Evolutionary conservation across 2,888 invertebrate species (phyloP), one percentile per base, ranked within the genome.

Genomic region (Hartigia nigra): DNA sequence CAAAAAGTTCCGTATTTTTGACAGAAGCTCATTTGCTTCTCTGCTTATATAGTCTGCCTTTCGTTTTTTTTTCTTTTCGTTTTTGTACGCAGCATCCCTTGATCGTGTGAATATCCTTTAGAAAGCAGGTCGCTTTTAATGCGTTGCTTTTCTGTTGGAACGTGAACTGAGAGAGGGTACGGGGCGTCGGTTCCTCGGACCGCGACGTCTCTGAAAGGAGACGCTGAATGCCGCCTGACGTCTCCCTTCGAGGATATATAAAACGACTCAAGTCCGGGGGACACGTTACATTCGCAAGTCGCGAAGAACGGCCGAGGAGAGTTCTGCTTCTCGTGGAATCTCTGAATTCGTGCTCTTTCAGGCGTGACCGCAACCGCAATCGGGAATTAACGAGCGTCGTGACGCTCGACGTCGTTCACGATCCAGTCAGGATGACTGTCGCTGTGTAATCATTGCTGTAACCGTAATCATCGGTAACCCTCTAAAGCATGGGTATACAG

Each of bases 61-160:
- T 4, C 31, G 12, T 72, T 31, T 12, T 12, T 32, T n/a, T 70
- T 31, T 31, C 31, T 55, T 12, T 72, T 14, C 3, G 14, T 14
- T 9, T 72, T 14, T 12, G 12, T 31, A 72, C 72, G 72, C 31
- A 72, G 72, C 12, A 12, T 5, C 72, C 5, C 72, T 12, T 34
- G 72, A 31, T 34, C 72, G 72, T 14, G 14, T 72, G 34, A 72
- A 72, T 72, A 72, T 72, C 31, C 72, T 72, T 72, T 31, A 34
- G 34, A 31, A 72, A 72, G 31, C 72, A 34, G 72, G 31, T 3
- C 31, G 72, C 72, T 31, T 72, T 72, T 72, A 31, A 31, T 31
- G 72, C 72, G 3, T 12, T 72, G 55, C 55, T 55, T 55, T 23
- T 55, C 55, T 23, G 14, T 55, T 3, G 55, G 23, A 23, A 55